Base-by-base conservation (phyloP, 2,113 vertebrate species). In the Plectropomus leopardus region DNA sequence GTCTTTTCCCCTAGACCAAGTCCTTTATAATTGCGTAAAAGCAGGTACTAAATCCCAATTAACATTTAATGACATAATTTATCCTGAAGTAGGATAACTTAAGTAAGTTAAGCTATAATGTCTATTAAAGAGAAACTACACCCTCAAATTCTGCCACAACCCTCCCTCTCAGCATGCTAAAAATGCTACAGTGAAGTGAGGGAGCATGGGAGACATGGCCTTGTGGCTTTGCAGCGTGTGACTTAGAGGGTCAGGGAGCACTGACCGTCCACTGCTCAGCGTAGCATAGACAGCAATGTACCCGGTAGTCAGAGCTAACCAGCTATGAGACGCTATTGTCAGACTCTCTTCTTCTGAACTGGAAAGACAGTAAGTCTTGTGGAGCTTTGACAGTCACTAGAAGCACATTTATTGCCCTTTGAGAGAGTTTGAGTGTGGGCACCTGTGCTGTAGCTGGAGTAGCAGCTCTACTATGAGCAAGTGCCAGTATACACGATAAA, bases 1-100 rank as follows among this genome's bases (percentile, higher is more conserved):
- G 15, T 72, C 30, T 23, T 32, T 51, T 32, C 48, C 68, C 54
- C 13, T n/a, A 17, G 81, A 48, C 19, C 6, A 53, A 34, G 16
- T 77, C 8, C 19, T 60, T 69, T 61, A 30, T 68, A 55, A 51
- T 45, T 26, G 4, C 45, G 7, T 28, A 47, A 60, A 40, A 61
- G 15, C 44, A 64, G 7, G 3, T 50, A 58, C 34, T 5, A 48
- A 50, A 11, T 64, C 59, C 9, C 19, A 30, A 3, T 54, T 64
- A 9, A 69, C 13, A 26, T 67, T 30, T 54, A 34, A 58, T 64
- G 15, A 32, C 30, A 47, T 64, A 9, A 28, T 69, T 59, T 64
- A 61, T 11, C 19, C 7, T 42, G 23, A 61, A 42, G 23, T 57
- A 59, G 15, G 19, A 40, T 50, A 50, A 34, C 40, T 67, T 15